These are phyloP conservation scores for Eleginops maclovinus DNA, from an alignment of 2,113 vertebrate species.

Conservation along the genomic window DNA sequence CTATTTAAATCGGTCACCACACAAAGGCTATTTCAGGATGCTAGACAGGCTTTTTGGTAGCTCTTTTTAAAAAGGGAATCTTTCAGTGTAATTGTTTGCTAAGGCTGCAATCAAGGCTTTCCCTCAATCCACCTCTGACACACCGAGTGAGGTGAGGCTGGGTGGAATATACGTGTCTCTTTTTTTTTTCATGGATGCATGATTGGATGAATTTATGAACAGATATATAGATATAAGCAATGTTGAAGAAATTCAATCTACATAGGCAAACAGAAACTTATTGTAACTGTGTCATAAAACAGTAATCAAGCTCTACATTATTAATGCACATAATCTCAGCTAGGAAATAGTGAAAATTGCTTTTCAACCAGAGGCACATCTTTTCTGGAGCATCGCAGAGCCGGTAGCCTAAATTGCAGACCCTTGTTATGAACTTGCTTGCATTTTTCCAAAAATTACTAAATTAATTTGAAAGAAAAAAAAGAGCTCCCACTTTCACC, in stretches of 20 bases:
- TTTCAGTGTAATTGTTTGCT: constrained; percentile 63
- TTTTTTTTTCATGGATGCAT: not conserved
- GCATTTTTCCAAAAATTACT: constrained; percentile 9
- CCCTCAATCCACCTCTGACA: constrained; percentile 37
- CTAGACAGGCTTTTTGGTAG: constrained; percentile 45
- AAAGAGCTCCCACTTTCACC: not conserved
- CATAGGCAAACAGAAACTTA: not conserved
- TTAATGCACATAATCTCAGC: constrained; percentile 38
- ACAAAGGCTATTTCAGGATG: constrained; percentile 51
- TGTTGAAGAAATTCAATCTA: not conserved
- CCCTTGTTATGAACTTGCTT: constrained; percentile 32
- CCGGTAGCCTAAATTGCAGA: constrained; percentile 32
- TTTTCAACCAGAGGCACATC: constrained; percentile 36
- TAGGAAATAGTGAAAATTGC: constrained; percentile 24
- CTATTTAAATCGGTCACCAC: constrained; percentile 60
- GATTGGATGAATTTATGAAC: not conserved
- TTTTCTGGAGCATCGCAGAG: constrained; percentile 47
- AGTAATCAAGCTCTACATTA: constrained; percentile 41
- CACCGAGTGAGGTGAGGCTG: constrained; percentile 24
- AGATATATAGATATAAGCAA: not conserved
- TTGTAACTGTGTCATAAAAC: constrained; percentile 31
- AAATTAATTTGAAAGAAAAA: constrained; percentile 35
- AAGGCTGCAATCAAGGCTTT: constrained; percentile 40
- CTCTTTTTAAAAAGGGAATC: constrained; percentile 54
- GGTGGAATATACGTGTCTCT: not conserved